Evolutionary conservation across 2,797 vertebrate species (phyloP).

Genomic region (Pipistrellus pipistrellus): DNA sequence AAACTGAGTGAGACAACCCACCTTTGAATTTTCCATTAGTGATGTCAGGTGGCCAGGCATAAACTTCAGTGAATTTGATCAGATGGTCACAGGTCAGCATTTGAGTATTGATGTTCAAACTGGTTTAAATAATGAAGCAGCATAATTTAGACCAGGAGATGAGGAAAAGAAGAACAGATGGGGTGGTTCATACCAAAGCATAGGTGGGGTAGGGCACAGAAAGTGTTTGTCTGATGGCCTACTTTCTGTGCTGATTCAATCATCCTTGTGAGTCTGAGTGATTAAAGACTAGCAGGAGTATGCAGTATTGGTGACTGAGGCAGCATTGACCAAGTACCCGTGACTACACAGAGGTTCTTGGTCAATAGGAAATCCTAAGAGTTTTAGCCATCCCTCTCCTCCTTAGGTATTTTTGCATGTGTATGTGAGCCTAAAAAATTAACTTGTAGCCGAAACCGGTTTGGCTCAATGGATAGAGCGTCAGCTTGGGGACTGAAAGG

Average conservation of each 20-base stretch:
- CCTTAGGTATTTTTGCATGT: background rate
- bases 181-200: background rate
- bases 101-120: slow-evolving; percentile 34
- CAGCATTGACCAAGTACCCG: background rate
- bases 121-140: slow-evolving; percentile 46
- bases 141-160: slow-evolving; percentile 24
- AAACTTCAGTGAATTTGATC: slow-evolving; percentile 36
- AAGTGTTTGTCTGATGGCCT: background rate
- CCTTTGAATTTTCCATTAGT: background rate
- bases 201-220: background rate
- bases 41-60: background rate
- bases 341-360: slow-evolving; percentile 3
- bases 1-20: slow-evolving; percentile 19
- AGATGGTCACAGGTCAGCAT: background rate
- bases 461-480: no score
- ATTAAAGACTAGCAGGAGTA: background rate
- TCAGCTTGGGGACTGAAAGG: no score
- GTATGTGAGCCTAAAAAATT: background rate
- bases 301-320: background rate
- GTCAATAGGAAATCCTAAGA: background rate
- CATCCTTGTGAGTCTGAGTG: background rate
- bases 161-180: slow-evolving; percentile 22
- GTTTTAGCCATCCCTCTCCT: background rate
- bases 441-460: background rate
- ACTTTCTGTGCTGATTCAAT: background rate